A percentile compares a stretch with the other conserved stretches of the same genome.
phyloP scores from a whole-genome alignment of 2,797 vertebrate species.

The Ctenochaetus hawaiiensis region DNA sequence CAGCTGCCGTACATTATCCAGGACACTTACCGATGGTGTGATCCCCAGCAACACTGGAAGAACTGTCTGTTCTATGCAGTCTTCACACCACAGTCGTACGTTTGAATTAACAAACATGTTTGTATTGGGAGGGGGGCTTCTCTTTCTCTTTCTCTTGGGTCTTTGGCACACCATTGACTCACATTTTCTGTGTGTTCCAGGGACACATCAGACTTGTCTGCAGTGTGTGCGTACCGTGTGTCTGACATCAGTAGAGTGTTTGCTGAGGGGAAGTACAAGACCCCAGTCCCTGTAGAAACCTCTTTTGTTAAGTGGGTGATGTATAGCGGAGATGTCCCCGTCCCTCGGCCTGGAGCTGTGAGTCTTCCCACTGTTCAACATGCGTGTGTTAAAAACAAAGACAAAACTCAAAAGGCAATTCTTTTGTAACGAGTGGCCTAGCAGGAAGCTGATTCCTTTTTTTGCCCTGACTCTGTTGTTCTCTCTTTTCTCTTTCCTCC shows the following conservation, averaged over 20 bases:
- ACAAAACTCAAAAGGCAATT: constrained; percentile 30
- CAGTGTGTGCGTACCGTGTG: constrained; percentile 80
- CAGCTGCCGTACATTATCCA: constrained; percentile 85
- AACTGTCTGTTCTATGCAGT: constrained; percentile 85
- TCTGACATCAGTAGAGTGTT: constrained; percentile 81
- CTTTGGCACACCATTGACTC: constrained; percentile 33
- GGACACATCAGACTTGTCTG: constrained; percentile 81
- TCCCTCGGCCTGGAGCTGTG: constrained; percentile 87
- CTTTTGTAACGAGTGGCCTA: constrained; percentile 31
- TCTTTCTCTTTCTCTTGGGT: constrained; percentile 19
- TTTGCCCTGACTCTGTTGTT: constrained; percentile 45
- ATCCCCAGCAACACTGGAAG: constrained; percentile 70
- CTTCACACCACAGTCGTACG: constrained; percentile 86
- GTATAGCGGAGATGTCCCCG: constrained; percentile 83
- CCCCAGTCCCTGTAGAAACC: constrained; percentile 73
- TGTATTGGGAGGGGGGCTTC: not conserved
- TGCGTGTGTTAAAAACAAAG: constrained; percentile 38
- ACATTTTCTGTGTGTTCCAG: constrained; percentile 68
- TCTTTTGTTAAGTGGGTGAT: constrained; percentile 85
- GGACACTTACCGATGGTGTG: constrained; percentile 85
- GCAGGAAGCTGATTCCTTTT: constrained; percentile 59
- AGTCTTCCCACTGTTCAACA: constrained; percentile 68
- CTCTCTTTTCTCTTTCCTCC: constrained; percentile 42
- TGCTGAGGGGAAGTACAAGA: constrained; percentile 85
- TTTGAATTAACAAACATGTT: constrained; percentile 38